Evolutionary conservation across 1,140 invertebrate species (phyloP).

Genomic region (Bemisia tabaci): DNA sequence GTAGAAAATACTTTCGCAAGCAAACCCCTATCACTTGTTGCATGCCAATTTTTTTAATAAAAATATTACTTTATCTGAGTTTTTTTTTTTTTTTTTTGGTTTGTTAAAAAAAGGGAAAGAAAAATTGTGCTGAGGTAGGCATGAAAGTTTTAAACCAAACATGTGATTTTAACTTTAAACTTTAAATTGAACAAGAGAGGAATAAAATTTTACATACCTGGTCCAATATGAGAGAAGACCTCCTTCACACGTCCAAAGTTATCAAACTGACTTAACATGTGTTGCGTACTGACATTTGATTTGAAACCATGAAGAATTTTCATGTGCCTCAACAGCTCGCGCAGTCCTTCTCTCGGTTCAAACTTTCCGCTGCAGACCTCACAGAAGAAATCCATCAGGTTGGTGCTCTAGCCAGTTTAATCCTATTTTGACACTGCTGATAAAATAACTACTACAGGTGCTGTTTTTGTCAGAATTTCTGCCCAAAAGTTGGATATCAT

Average conservation of each 20-base stretch:
- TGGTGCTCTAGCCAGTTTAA: conserved; percentile 1
- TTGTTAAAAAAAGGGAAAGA: no score
- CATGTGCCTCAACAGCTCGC: conserved; percentile 10
- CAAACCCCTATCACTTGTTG: no score
- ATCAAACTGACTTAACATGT: not conserved
- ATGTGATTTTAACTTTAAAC: not conserved
- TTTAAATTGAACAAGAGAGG: no score
- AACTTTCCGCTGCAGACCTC: conserved; percentile 15
- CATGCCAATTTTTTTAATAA: no score
- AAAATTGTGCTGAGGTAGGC: not conserved
- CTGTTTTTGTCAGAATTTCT: not conserved
- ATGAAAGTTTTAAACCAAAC: not conserved
- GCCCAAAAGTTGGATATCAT: conserved; percentile 7
- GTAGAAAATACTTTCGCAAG: no score
- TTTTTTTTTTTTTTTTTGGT: no score
- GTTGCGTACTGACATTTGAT: conserved; percentile 6
- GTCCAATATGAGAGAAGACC: conserved; percentile 5
- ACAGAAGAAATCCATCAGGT: conserved; percentile 10
- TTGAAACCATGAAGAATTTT: conserved; percentile 15
- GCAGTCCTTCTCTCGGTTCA: conserved; percentile 10
- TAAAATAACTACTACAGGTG: conserved; percentile 8
- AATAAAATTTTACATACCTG: conserved; percentile 3
- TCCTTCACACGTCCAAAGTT: conserved; percentile 2
- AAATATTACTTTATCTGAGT: no score
- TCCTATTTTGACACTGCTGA: conserved; percentile 5